phyloP scores from a whole-genome alignment of 2,113 vertebrate genomes.

The Rhinoderma darwinii region DNA sequence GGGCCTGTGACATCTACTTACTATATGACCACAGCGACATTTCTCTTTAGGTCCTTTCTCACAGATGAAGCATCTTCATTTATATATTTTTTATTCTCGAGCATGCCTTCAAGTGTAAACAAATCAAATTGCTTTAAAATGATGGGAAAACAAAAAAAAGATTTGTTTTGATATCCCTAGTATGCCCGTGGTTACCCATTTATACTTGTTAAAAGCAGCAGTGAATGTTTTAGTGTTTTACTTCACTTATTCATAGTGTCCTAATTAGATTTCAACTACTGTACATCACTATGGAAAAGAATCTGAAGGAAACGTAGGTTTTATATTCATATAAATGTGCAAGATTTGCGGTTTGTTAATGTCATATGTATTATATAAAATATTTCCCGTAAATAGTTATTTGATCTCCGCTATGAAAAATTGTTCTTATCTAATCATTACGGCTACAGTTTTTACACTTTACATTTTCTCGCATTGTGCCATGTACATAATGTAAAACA shows the following conservation, averaged over 20 bases:
- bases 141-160: neutral
- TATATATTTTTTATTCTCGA: neutral
- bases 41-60: conserved; percentile 63
- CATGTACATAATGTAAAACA: neutral
- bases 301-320: neutral
- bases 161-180: neutral
- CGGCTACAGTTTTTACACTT: neutral
- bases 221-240: neutral
- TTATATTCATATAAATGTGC: neutral
- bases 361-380: neutral
- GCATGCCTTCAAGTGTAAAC: neutral
- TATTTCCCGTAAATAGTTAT: neutral
- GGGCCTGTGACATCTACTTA: conserved; percentile 83
- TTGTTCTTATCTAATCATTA: neutral
- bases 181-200: neutral
- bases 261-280: neutral
- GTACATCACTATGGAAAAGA: neutral
- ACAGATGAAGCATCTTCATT: neutral
- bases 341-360: neutral
- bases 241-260: neutral
- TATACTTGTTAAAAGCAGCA: neutral
- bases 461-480: neutral
- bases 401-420: neutral
- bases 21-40: conserved; percentile 78
- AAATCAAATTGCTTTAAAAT: neutral